These are phyloP conservation scores for Gymnogyps californianus DNA, from an alignment of 2,113 vertebrate genomes.

Conservation along the genomic window DNA sequence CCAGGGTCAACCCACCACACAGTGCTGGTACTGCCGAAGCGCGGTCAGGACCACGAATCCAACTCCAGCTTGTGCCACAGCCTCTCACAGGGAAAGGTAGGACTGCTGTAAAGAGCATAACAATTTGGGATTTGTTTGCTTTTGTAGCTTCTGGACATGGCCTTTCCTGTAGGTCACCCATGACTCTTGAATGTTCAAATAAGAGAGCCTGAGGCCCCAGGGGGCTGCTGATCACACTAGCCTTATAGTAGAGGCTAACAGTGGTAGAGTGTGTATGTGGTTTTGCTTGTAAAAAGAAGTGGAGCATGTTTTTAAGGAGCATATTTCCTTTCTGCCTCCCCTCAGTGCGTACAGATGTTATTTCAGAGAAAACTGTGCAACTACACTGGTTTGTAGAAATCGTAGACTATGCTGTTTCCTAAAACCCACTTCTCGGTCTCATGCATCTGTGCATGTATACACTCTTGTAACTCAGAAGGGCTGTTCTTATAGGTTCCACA, in stretches of 20 bases:
- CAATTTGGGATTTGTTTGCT: not conserved
- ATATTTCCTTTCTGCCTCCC: not conserved
- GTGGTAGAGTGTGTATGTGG: not conserved
- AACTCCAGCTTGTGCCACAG: not conserved
- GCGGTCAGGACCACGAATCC: not conserved
- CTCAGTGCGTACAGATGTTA: conserved; percentile 1
- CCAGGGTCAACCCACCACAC: too few species aligned
- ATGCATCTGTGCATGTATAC: not conserved
- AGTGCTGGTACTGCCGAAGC: not conserved
- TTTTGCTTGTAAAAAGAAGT: conserved; percentile 1
- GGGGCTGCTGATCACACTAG: not conserved
- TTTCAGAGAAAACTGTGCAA: conserved; percentile 28
- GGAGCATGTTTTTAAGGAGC: conserved; percentile 51
- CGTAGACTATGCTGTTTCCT: not conserved
- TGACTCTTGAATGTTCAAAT: not conserved
- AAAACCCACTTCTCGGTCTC: not conserved
- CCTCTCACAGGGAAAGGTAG: not conserved
- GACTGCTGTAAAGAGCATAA: not conserved
- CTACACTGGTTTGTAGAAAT: conserved; percentile 7
- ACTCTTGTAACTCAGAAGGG: not conserved
- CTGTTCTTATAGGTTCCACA: conserved; percentile 13
- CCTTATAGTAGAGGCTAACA: not conserved
- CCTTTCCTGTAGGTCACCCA: not conserved
- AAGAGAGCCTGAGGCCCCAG: not conserved
- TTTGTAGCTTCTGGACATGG: not conserved